Conservation (phyloP, 2,113 vertebrate species). For the Eurystomus gularis region DNA sequence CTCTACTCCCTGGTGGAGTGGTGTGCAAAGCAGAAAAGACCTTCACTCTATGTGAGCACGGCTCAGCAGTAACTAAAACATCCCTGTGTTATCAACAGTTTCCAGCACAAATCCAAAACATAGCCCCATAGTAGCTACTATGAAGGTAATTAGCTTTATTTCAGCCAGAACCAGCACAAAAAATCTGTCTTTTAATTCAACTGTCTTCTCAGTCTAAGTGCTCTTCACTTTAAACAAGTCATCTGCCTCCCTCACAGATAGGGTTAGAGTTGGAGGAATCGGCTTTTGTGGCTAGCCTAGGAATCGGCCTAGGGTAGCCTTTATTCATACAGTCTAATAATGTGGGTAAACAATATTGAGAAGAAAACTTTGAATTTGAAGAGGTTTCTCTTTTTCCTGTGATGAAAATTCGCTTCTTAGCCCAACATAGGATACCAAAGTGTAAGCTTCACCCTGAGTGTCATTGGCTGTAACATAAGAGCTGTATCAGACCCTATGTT, state of each 20-base stretch:
- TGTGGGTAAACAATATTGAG: not conserved
- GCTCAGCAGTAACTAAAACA: no score
- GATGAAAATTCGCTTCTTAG: not conserved
- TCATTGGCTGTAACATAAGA: not conserved
- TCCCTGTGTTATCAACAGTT: no score
- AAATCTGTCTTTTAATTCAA: not conserved
- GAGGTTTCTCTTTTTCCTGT: not conserved
- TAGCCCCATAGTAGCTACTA: not conserved
- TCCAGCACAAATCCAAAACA: no score
- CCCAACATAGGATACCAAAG: not conserved
- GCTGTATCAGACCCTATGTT: not conserved
- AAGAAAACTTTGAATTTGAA: not conserved
- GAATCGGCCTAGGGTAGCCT: not conserved
- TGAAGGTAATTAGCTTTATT: not conserved
- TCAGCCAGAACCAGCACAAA: not conserved
- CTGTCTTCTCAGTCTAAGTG: not conserved
- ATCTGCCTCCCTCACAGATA: not conserved
- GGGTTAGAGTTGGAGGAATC: not conserved
- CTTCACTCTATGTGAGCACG: no score
- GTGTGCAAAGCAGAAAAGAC: no score
- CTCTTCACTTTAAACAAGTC: not conserved
- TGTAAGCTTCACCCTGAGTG: not conserved
- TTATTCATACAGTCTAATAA: not conserved
- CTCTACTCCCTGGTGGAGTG: no score
- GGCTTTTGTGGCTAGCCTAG: not conserved